phyloP scores from a whole-genome alignment of 2,888 invertebrate species.

The Mesodorylaimus sp. region DNA sequence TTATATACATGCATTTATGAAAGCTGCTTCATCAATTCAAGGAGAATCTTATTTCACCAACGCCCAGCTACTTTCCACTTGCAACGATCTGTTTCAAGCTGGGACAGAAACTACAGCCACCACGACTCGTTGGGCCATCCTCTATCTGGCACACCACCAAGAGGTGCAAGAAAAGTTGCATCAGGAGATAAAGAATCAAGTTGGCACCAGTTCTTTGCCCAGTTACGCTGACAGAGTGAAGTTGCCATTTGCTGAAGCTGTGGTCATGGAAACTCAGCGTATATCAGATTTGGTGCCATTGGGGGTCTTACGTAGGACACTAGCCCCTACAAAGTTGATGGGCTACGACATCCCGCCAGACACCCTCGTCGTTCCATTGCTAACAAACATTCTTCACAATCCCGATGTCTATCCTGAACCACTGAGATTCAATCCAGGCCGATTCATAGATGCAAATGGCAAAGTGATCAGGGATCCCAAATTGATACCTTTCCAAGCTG shows the following conservation, averaged over 20 bases:
- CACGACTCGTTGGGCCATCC: constrained; percentile 12
- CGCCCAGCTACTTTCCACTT: constrained; percentile 6
- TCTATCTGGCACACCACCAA: constrained; percentile 10
- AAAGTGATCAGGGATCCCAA: neutral
- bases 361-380: constrained; percentile 4
- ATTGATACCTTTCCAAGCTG: neutral
- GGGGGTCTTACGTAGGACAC: neutral
- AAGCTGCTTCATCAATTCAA: too few species aligned
- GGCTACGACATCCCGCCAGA: constrained; percentile 2
- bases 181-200: constrained; percentile 17
- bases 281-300: constrained; percentile 1
- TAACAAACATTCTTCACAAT: neutral
- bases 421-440: constrained; percentile 1
- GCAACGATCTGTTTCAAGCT: constrained; percentile 10
- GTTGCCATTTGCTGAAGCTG: too few species aligned
- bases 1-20: constrained; percentile 10
- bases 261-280: constrained; percentile 5
- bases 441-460: constrained; percentile 4
- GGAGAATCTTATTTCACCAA: too few species aligned
- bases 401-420: neutral
- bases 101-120: constrained; percentile 13
- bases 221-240: neutral
- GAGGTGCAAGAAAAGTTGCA: too few species aligned
- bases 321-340: neutral
- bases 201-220: constrained; percentile 16